Conservation (phyloP, 2,113 vertebrate genomes). For the Myrmecophaga tridactyla region DNA sequence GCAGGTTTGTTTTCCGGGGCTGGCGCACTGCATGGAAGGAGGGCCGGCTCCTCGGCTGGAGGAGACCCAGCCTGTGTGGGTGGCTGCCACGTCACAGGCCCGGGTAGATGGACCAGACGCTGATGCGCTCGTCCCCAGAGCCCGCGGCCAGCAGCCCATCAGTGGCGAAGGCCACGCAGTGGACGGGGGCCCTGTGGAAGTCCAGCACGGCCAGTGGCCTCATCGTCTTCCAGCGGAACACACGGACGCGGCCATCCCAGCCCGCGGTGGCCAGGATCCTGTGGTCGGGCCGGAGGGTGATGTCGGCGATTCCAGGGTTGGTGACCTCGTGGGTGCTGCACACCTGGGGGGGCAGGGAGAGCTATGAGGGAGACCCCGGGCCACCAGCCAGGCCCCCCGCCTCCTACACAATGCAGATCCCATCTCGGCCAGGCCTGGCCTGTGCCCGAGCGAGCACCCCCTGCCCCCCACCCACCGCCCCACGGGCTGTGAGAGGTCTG, state of each 20-base stretch:
- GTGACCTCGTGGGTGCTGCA: slow-evolving; percentile 84
- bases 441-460: background rate
- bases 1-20: too few relatives aligned
- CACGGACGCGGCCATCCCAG: slow-evolving; percentile 93
- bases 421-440: background rate
- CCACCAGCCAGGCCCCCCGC: too few relatives aligned
- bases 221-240: slow-evolving; percentile 94
- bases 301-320: slow-evolving; percentile 92
- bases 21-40: too few relatives aligned
- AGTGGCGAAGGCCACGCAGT: slow-evolving; percentile 91
- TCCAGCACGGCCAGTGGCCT: slow-evolving; percentile 92
- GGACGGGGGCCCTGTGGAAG: slow-evolving; percentile 90
- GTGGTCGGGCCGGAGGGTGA: slow-evolving; percentile 88
- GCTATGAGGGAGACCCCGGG: too few relatives aligned
- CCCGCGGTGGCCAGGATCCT: slow-evolving; percentile 92
- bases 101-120: slow-evolving; percentile 93
- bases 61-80: too few relatives aligned
- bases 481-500: too few relatives aligned
- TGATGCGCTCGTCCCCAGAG: slow-evolving; percentile 94
- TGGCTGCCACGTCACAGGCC: slow-evolving; percentile 73
- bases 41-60: too few relatives aligned
- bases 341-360: slow-evolving; percentile 78
- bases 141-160: slow-evolving; percentile 91
- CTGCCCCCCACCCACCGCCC: too few relatives aligned
- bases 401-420: too few relatives aligned